phyloP scores from a whole-genome alignment of 2,888 invertebrate species.

The Halocaridina rubra region DNA sequence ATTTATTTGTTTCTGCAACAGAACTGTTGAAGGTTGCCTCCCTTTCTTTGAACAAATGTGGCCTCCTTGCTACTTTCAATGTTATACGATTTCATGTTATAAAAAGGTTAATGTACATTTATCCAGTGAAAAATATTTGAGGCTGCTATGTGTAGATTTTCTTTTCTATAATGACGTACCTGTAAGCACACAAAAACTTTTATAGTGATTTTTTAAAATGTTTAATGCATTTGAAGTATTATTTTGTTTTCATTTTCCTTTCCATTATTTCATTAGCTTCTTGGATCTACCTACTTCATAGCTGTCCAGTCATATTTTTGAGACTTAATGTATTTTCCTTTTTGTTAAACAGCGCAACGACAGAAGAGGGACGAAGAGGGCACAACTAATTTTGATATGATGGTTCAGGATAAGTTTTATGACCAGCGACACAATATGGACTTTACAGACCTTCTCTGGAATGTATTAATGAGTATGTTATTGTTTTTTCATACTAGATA shows the following conservation, averaged over 20 bases:
- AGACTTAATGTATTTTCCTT: no score
- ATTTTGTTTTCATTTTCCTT: no score
- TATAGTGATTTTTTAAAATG: no score
- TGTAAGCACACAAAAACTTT: no score
- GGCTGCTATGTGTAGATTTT: no score
- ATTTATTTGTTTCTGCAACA: not conserved
- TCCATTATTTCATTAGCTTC: no score
- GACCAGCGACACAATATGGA: constrained; percentile 37
- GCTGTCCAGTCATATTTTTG: no score
- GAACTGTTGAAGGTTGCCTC: not conserved
- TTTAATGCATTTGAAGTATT: no score
- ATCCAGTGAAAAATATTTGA: not conserved
- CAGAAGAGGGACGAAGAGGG: constrained; percentile 29
- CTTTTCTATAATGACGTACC: no score
- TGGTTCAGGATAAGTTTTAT: constrained; percentile 24
- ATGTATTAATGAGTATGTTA: constrained; percentile 24
- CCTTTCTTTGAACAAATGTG: not conserved
- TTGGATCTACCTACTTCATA: no score
- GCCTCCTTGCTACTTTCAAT: not conserved
- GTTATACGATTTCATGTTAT: not conserved
- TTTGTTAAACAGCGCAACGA: not conserved
- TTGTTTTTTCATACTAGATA: not conserved
- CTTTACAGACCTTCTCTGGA: constrained; percentile 49
- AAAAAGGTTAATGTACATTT: not conserved
- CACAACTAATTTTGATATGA: constrained; percentile 7